These are phyloP conservation scores for Todiramphus chloris DNA, from an alignment of 2,113 vertebrate species.

Conservation along the genomic window DNA sequence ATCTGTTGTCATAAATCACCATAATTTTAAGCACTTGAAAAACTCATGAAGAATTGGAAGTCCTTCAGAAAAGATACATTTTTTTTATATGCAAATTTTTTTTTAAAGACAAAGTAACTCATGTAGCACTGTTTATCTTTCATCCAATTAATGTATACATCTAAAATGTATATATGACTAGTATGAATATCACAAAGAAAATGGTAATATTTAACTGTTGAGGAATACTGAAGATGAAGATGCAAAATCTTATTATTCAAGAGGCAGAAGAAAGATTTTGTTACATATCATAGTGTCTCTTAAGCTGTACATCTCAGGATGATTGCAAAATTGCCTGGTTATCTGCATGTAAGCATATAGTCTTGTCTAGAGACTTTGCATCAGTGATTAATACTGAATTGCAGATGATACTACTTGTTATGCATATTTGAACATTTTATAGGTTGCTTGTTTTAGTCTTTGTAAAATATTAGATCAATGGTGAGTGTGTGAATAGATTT, in stretches of 20 bases:
- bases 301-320: neutral
- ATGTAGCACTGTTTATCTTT: neutral
- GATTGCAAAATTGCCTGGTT: neutral
- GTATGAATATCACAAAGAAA: neutral
- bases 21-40: neutral
- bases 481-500: neutral
- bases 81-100: neutral
- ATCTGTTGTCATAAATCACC: neutral
- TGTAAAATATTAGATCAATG: neutral
- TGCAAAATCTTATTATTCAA: neutral
- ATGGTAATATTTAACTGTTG: neutral
- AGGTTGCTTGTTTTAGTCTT: neutral
- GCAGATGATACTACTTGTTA: neutral
- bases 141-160: neutral
- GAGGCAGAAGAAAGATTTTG: neutral
- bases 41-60: neutral
- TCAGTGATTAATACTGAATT: neutral
- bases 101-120: neutral
- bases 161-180: neutral
- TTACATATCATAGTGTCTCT: neutral
- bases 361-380: neutral
- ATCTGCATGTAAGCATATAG: neutral
- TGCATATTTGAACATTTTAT: neutral
- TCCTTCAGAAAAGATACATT: neutral
- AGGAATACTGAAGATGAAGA: neutral